Base-by-base conservation (phyloP, 2,888 invertebrate species). In the Drosophila setosimentum region DNA sequence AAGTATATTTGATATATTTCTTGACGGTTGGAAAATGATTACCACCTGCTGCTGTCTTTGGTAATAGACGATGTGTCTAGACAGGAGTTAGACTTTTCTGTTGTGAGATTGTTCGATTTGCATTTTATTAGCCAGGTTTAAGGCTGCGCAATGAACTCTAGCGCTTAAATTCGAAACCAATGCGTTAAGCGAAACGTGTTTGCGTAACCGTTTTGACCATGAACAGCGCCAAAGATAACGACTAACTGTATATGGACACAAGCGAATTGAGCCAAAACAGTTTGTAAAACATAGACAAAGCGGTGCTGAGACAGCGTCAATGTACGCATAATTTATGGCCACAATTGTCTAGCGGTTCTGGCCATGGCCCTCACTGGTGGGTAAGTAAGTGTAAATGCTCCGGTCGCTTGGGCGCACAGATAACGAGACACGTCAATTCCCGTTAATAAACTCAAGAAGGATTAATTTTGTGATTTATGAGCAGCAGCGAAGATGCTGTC, bases 391-490 rank as follows among this genome's bases (percentile, higher is more conserved):
- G 64, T 59, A 27, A 18, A n/a, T 59, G 53, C 50, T 48, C 59
- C 16, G 45, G 29, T 30, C 27, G 68, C 49, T 64, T 59, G 45
- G 65, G 54, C 57, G 30, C 32, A 63, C 65, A 85, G 89, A 89
- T 90, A 90, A 90, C 80, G 82, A 87, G 87, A 66, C 68, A 79
- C 85, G 89, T 90, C 89, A 91, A 90, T 91, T 89, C 81, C 67
- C 83, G 91, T 90, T 92, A 92, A 92, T 92, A 92, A 92, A 91
- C 91, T 91, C 84, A 87, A 87, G 86, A 92, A 91, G 92, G 92
- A 92, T 92, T 92, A 92, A 88, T 91, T 91, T 87, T 83, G 84
- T 92, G 92, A 92, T 92, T 92, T 92, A 92, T 92, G 91, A 77
- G 82, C 72, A 76, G 76, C 78, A 42, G 48, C 72, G 54, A 60